phyloP scores from a whole-genome alignment of 2,797 vertebrate species.

The Chromis chromis region DNA sequence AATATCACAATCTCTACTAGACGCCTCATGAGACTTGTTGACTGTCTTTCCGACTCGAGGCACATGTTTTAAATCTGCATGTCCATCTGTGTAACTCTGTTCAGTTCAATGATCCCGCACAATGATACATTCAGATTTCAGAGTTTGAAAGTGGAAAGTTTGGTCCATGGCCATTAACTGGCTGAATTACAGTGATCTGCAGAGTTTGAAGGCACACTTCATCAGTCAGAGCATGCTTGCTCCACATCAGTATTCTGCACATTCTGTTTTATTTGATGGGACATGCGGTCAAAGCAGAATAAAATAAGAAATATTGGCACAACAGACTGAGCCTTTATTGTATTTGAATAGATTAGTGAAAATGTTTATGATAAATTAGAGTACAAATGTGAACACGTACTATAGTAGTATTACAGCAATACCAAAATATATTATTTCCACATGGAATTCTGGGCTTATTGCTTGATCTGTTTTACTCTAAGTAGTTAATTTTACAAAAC shows the following conservation, averaged over 20 bases:
- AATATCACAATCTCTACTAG: conserved; percentile 47
- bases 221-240: conserved; percentile 63
- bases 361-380: background rate
- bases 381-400: conserved; percentile 1
- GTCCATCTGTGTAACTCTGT: conserved; percentile 56
- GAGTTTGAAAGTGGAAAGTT: conserved; percentile 73
- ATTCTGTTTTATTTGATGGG: conserved; percentile 42
- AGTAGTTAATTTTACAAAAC: too few relatives aligned
- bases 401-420: background rate
- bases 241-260: conserved; percentile 32
- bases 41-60: conserved; percentile 51
- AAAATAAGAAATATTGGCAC: background rate
- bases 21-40: conserved; percentile 49
- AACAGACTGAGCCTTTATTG: too few relatives aligned
- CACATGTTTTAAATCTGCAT: conserved; percentile 68
- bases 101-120: conserved; percentile 54
- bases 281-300: conserved; percentile 11
- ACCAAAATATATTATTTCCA: conserved; percentile 2
- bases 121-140: conserved; percentile 70
- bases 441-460: background rate
- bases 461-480: too few relatives aligned
- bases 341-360: background rate
- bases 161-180: conserved; percentile 64
- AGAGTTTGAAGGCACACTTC: conserved; percentile 72
- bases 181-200: conserved; percentile 66